Percentiles rank a stretch among this genome's conserved stretches.
Evolutionary conservation across 2,797 vertebrate species (phyloP).

Genomic region (Sebastolobus alascanus): DNA sequence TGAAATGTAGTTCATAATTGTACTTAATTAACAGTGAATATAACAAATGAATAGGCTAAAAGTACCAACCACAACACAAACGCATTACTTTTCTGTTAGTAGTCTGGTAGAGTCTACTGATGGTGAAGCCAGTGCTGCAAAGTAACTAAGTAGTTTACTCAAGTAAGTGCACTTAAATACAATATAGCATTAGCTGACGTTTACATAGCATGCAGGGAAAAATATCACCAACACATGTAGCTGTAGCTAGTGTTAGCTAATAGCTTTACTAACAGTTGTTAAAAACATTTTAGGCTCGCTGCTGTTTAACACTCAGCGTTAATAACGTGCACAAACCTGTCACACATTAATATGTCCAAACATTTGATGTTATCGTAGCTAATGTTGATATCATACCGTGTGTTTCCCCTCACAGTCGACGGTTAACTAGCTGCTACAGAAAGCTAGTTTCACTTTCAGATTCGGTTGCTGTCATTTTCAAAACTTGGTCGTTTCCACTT

Average conservation of each 20-base stretch:
- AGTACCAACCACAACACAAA: neutral
- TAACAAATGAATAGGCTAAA: neutral
- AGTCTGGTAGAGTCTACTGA: neutral
- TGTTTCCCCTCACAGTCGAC: rapidly evolving
- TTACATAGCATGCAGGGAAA: too few relatives aligned
- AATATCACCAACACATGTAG: neutral
- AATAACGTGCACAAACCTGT: neutral
- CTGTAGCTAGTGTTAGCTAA: too few relatives aligned
- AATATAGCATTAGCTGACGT: too few relatives aligned
- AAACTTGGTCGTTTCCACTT: neutral
- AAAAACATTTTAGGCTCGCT: neutral
- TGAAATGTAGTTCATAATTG: too few relatives aligned
- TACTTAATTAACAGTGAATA: too few relatives aligned
- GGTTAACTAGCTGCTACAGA: neutral
- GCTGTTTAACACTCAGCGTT: neutral
- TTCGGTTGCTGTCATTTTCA: too few relatives aligned
- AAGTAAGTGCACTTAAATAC: too few relatives aligned
- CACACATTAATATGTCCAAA: too few relatives aligned
- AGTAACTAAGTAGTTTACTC: too few relatives aligned
- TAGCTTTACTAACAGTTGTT: neutral
- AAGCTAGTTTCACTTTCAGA: slow-evolving; percentile 59
- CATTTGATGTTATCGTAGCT: rapidly evolving
- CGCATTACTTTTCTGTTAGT: neutral
- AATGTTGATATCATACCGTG: neutral
- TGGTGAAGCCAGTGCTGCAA: too few relatives aligned